phyloP scores from a whole-genome alignment of 2,888 invertebrate species.

The Diaperis boleti region DNA sequence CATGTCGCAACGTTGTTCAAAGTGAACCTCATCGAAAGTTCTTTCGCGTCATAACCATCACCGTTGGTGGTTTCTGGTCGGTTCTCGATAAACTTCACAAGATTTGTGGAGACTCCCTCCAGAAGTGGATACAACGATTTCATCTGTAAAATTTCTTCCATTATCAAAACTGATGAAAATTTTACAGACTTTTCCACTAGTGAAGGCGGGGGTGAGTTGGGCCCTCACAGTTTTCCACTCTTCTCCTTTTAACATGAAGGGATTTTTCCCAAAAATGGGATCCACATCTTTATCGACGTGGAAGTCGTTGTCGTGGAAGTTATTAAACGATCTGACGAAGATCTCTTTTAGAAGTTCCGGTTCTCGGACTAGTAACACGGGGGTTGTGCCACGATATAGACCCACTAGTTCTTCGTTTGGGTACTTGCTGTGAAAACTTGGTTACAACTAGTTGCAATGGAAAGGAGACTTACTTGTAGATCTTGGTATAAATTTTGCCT shows the following conservation, averaged over 20 bases:
- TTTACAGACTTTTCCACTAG: slow-evolving; percentile 64
- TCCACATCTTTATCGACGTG: slow-evolving; percentile 64
- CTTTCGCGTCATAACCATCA: slow-evolving; percentile 63
- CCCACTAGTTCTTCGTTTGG: slow-evolving; percentile 21
- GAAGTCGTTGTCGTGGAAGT: slow-evolving; percentile 63
- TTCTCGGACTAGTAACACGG: slow-evolving; percentile 58
- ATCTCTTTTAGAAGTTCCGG: slow-evolving; percentile 60
- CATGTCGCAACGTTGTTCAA: slow-evolving; percentile 66
- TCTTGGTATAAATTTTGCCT: slow-evolving; percentile 51
- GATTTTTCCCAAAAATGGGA: slow-evolving; percentile 66
- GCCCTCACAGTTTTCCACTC: slow-evolving; percentile 68
- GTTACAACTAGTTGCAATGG: background rate
- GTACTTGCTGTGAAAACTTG: slow-evolving; percentile 19
- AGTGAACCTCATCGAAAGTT: slow-evolving; percentile 55
- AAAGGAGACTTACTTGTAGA: slow-evolving; percentile 54
- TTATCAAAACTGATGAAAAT: background rate
- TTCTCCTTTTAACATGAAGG: slow-evolving; percentile 66
- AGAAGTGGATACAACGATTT: slow-evolving; percentile 68
- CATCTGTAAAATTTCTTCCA: slow-evolving; percentile 54
- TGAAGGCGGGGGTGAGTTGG: slow-evolving; percentile 68
- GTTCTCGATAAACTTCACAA: slow-evolving; percentile 64
- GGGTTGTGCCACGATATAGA: slow-evolving; percentile 55
- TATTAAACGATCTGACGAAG: slow-evolving; percentile 58
- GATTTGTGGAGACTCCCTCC: slow-evolving; percentile 62
- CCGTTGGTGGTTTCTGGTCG: slow-evolving; percentile 54